Evolutionary conservation across 2,888 invertebrate species (phyloP), one percentile per base, ranked within the genome.

Genomic region (Griposia aprilina): DNA sequence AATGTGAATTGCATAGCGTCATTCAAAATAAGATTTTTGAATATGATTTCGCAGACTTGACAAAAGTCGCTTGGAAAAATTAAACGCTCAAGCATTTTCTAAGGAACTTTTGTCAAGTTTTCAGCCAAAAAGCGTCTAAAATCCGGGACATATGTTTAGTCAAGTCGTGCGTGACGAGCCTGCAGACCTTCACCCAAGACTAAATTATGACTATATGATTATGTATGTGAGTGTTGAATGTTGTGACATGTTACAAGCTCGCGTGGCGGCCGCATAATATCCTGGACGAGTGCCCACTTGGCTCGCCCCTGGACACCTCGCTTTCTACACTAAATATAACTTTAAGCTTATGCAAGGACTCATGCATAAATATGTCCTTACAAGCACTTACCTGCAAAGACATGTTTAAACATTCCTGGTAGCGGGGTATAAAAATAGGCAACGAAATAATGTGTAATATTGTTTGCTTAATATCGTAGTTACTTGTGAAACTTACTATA

Each of bases 281-380:
- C 74, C 86, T 86, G 86, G 86, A 86, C 63, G 57, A 15, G 45
- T 86, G 86, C 86, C 85, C 86, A 86, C 79, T 86, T 86, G 86
- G 86, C 85, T 83, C 84, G 78, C 72, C 82, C 85, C 82, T 84
- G 81, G 74, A 82, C 63, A 66, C 68, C 17, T 73, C 73, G 85
- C 84, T 84, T 85, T 85, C 84, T 84, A 82, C 73, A 75, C 85
- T 84, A 84, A 84, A 84, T 81, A 81, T 84, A 84, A 69, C 85
- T 78, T 81, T 75, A 78, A 84, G 60, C 74, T 84, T 84, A 84
- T 72, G 78, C 77, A 82, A 84, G 65, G 68, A 76, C 68, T 78
- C 72, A 45, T 81, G 70, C 72, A 78, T 82, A 85, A 84, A 85
- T 82, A 78, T 82, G 70, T 85, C 78, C 66, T 67, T 60, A 67